Evolutionary conservation across 2,797 vertebrate genomes (phyloP).

Genomic region (Helarctos malayanus): DNA sequence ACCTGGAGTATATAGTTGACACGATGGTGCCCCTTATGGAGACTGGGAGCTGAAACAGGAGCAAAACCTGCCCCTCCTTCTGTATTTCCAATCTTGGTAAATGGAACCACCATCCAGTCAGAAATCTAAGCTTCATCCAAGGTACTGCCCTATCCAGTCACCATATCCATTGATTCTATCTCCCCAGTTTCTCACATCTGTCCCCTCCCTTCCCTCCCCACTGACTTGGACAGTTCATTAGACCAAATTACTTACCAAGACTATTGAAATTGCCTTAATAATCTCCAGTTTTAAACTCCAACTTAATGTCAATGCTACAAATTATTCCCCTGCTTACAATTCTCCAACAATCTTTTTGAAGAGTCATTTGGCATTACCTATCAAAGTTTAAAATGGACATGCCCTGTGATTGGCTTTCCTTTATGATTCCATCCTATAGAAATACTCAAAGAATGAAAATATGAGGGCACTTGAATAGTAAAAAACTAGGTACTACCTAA

Average conservation of each 20-base stretch:
- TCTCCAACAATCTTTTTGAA: not conserved
- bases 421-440: slow-evolving; percentile 12
- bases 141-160: not conserved
- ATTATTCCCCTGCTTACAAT: not conserved
- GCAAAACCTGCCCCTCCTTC: not conserved
- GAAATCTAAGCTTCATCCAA: slow-evolving; percentile 19
- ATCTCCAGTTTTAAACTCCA: slow-evolving; percentile 39
- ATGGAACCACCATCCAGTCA: not conserved
- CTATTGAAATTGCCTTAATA: slow-evolving; percentile 17
- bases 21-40: not conserved
- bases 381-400: slow-evolving; percentile 44
- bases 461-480: not conserved
- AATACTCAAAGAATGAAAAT: slow-evolving; percentile 52
- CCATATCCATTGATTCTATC: not conserved
- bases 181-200: slow-evolving; percentile 25
- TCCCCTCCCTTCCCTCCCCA: not conserved
- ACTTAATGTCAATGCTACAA: not conserved
- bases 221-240: not conserved
- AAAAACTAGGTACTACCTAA: slow-evolving; percentile 40
- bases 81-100: not conserved
- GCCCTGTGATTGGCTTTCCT: not conserved
- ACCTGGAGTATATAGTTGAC: not conserved
- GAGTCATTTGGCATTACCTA: not conserved
- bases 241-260: slow-evolving; percentile 31
- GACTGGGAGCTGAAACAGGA: not conserved